Evolutionary conservation across 2,113 vertebrate species (phyloP).

Genomic region (Henicopernis longicauda): DNA sequence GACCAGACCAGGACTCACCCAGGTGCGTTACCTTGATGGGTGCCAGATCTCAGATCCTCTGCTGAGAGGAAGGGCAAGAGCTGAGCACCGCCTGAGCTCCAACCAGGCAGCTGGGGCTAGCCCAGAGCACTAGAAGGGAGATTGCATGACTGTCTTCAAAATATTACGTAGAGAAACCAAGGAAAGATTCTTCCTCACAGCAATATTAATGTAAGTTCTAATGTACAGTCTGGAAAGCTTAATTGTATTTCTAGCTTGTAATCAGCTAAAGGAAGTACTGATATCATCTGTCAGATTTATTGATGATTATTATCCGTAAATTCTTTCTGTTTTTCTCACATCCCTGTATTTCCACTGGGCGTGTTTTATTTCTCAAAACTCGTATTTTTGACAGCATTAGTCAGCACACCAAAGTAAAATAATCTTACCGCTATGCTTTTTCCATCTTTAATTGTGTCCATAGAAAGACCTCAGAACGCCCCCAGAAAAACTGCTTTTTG

Average conservation of each 20-base stretch:
- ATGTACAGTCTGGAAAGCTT: neutral
- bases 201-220: neutral
- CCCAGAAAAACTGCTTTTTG: neutral
- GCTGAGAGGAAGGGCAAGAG: accelerated
- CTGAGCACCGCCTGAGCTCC: neutral
- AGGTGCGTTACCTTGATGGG: no score
- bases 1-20: neutral
- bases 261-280: neutral
- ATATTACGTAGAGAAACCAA: neutral
- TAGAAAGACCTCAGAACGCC: neutral
- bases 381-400: neutral
- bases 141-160: neutral
- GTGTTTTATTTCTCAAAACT: neutral
- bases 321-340: neutral
- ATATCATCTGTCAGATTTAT: neutral
- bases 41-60: neutral
- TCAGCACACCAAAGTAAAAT: neutral
- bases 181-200: neutral
- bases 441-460: neutral
- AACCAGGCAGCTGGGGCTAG: neutral
- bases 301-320: neutral
- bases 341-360: neutral
- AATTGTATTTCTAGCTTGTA: neutral
- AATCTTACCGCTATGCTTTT: neutral
- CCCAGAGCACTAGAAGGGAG: neutral